Evolutionary conservation across 2,797 vertebrate genomes (phyloP), one percentile per base, ranked within the genome.

Genomic region (Danio kyathit): DNA sequence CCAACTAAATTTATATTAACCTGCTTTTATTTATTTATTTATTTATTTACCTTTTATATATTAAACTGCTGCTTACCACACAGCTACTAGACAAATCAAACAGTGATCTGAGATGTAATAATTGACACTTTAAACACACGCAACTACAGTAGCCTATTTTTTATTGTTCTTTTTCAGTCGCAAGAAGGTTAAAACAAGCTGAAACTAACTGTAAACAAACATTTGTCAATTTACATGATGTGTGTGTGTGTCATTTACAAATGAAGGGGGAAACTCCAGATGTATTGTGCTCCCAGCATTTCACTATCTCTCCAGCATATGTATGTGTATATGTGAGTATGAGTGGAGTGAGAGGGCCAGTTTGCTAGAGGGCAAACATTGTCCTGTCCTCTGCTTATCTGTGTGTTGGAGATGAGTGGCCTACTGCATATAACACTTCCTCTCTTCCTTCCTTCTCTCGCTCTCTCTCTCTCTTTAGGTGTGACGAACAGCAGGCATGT

Each of bases 401-500:
- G 61, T 73, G 40, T 59, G 8, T 74, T 80, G 70, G 60, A 66
- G 78, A 73, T 2, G 51, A 80, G 79, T 65, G 79, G 69, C 43
- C 70, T 73, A 48, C 61, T 89, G 88, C 85, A 87, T 84, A 88
- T 86, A 86, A 88, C 78, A 84, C 86, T 89, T 86, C 82, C 86
- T 82, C 43, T 16, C 46, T 60, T 10, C 43, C 7, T 54, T 40
- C 19, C 12, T 29, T 29, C 29, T 3, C 3, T 7, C 48, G 67
- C 19, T 60, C 7, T 1, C 29, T 63, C 12, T 70, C 44, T 72
- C 14, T 76, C 17, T 81, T 83, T 91, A 97, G 96, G 94, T 91
- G 90, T 95, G 91, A 95, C 95, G 89, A 97, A 95, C 89, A 96
- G 94, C 89, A 96, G 94, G 79, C 93, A 96, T 57, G 85, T 96